These are phyloP conservation scores for Anoplopoma fimbria DNA, from an alignment of 2,113 vertebrate genomes.

Conservation along the genomic window DNA sequence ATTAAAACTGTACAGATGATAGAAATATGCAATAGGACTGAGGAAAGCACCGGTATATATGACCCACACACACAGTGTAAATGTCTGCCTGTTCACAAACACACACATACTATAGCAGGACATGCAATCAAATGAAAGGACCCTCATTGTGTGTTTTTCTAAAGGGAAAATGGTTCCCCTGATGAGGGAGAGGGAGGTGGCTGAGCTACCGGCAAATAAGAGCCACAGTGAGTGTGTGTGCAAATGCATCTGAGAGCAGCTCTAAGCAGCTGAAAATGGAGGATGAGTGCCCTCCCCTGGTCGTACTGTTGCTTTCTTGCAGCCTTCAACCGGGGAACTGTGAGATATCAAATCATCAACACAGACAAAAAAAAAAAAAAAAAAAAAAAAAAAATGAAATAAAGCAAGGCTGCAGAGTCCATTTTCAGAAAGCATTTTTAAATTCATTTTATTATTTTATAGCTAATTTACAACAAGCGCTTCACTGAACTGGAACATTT, in stretches of 20 bases:
- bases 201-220: constrained; percentile 24
- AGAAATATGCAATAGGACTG: background rate
- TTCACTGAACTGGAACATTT: constrained; percentile 88
- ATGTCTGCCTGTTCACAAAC: background rate
- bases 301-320: background rate
- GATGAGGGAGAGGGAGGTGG: constrained; percentile 36
- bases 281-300: constrained; percentile 71
- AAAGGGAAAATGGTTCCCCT: constrained; percentile 73
- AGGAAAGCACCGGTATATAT: background rate
- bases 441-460: constrained; percentile 87
- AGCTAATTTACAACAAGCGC: constrained; percentile 90
- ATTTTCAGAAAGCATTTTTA: constrained; percentile 82
- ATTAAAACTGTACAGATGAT: background rate
- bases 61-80: constrained; percentile 9
- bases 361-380: constrained; percentile 27
- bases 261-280: constrained; percentile 41
- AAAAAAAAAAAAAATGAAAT: constrained; percentile 47
- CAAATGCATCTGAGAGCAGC: constrained; percentile 47
- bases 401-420: constrained; percentile 59
- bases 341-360: constrained; percentile 7
- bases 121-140: constrained; percentile 43
- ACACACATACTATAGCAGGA: constrained; percentile 10
- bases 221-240: constrained; percentile 27
- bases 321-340: constrained; percentile 26
- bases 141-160: constrained; percentile 71